Evolutionary conservation across 2,888 invertebrate genomes (phyloP).

Genomic region (Pemphredon lugubris): DNA sequence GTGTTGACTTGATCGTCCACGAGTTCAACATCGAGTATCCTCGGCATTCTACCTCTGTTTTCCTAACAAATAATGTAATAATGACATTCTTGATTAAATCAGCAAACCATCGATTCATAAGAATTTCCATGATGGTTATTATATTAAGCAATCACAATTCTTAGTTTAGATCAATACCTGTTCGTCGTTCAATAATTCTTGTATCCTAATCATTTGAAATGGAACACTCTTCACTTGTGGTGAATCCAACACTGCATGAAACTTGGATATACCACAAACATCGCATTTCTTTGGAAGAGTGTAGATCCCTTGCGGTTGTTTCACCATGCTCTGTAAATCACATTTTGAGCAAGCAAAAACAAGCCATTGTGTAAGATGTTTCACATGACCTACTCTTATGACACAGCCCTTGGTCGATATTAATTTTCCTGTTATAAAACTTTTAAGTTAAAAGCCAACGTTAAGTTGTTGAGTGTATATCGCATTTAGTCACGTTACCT

Average conservation of each 20-base stretch:
- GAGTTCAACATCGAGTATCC: conserved; percentile 93
- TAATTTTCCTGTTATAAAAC: conserved; percentile 84
- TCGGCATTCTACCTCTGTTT: conserved; percentile 87
- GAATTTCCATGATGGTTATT: not conserved
- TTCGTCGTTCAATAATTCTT: conserved; percentile 88
- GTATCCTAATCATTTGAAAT: conserved; percentile 91
- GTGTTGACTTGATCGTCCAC: conserved; percentile 89
- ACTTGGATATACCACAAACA: conserved; percentile 85
- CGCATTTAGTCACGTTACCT: too few species aligned
- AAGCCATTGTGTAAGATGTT: conserved; percentile 88
- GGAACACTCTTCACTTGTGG: conserved; percentile 88
- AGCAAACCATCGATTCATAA: too few species aligned
- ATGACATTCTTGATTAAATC: not conserved
- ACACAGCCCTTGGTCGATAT: conserved; percentile 93
- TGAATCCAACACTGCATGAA: conserved; percentile 85
- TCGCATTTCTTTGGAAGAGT: conserved; percentile 84
- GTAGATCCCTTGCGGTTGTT: conserved; percentile 84
- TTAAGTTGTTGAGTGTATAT: not conserved
- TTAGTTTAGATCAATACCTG: conserved; percentile 81
- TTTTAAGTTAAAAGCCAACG: conserved; percentile 15
- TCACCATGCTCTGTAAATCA: conserved; percentile 77
- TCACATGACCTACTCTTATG: conserved; percentile 89
- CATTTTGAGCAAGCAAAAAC: conserved; percentile 90
- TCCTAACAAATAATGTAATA: conserved; percentile 79
- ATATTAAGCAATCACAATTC: not conserved